These are phyloP conservation scores for Cladopsammia gracilis DNA, from an alignment of 64 coral and sea anemone species.

Conservation along the genomic window DNA sequence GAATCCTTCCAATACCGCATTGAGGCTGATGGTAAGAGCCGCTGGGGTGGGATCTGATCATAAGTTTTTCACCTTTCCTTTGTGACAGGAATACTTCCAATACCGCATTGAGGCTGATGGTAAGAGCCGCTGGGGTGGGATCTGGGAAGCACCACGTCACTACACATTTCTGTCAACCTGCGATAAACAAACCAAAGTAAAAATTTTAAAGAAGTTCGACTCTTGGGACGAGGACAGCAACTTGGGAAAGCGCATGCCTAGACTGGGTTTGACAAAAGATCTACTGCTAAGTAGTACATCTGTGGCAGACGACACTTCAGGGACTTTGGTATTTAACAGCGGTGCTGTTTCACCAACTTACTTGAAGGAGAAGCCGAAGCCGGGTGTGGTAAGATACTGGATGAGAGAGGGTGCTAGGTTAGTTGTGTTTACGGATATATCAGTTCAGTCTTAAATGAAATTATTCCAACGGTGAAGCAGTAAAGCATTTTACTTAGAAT, in stretches of 20 bases:
- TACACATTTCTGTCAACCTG: slow-evolving; percentile 71
- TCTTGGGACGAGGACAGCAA: slow-evolving; percentile 51
- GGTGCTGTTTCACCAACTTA: slow-evolving; percentile 17
- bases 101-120: slow-evolving; percentile 89
- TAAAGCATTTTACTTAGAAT: too few relatives aligned
- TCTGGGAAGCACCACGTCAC: slow-evolving; percentile 65
- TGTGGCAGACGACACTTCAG: slow-evolving; percentile 51
- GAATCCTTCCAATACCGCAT: slow-evolving; percentile 84
- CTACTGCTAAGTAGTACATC: slow-evolving; percentile 62
- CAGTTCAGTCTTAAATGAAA: too few relatives aligned
- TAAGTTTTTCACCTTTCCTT: too few relatives aligned
- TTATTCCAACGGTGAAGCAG: too few relatives aligned
- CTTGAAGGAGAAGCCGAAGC: slow-evolving; percentile 41
- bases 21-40: slow-evolving; percentile 74
- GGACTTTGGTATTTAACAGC: slow-evolving; percentile 63
- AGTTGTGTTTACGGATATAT: background rate
- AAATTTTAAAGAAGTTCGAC: slow-evolving; percentile 73
- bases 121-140: slow-evolving; percentile 74
- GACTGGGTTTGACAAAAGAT: slow-evolving; percentile 53
- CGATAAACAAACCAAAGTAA: slow-evolving; percentile 73
- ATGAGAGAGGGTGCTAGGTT: slow-evolving; percentile 90
- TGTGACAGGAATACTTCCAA: slow-evolving; percentile 62
- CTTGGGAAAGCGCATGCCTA: slow-evolving; percentile 79
- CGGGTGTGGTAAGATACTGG: slow-evolving; percentile 72
- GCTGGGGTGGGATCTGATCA: slow-evolving; percentile 88